These are phyloP conservation scores for Papilio polyxenes DNA, from an alignment of 1,140 invertebrate genomes.

Conservation along the genomic window DNA sequence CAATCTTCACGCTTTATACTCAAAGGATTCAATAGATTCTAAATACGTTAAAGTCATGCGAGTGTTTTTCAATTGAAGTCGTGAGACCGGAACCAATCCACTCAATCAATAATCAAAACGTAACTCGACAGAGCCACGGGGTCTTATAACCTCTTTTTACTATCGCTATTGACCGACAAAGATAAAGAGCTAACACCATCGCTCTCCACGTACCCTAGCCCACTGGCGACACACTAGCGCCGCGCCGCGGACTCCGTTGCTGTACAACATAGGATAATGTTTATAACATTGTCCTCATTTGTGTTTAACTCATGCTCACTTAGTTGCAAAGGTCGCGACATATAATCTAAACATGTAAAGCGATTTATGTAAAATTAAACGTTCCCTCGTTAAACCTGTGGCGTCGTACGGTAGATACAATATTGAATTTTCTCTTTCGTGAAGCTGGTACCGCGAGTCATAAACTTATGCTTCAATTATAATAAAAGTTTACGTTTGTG, in stretches of 20 bases:
- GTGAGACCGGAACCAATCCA: constrained; percentile 40
- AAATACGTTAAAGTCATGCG: constrained; percentile 29
- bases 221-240: neutral
- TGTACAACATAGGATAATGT: neutral
- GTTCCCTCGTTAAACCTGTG: constrained; percentile 26
- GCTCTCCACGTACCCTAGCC: constrained; percentile 22
- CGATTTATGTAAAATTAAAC: constrained; percentile 30
- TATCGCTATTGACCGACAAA: constrained; percentile 52
- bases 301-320: neutral
- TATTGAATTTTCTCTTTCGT: constrained; percentile 63
- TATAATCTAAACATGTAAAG: neutral
- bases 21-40: neutral
- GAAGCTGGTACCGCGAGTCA: constrained; percentile 56
- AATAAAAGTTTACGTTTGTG: constrained; percentile 65
- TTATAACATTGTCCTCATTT: constrained; percentile 14
- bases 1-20: constrained; percentile 9
- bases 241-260: neutral
- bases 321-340: constrained; percentile 1
- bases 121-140: constrained; percentile 26
- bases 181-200: constrained; percentile 43
- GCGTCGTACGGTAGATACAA: constrained; percentile 35
- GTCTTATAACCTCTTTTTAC: constrained; percentile 37
- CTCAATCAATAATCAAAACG: constrained; percentile 37
- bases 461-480: constrained; percentile 75
- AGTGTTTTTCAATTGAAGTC: constrained; percentile 36